These are phyloP conservation scores for Pygoscelis adeliae DNA, from an alignment of 2,113 vertebrate species.

Conservation along the genomic window DNA sequence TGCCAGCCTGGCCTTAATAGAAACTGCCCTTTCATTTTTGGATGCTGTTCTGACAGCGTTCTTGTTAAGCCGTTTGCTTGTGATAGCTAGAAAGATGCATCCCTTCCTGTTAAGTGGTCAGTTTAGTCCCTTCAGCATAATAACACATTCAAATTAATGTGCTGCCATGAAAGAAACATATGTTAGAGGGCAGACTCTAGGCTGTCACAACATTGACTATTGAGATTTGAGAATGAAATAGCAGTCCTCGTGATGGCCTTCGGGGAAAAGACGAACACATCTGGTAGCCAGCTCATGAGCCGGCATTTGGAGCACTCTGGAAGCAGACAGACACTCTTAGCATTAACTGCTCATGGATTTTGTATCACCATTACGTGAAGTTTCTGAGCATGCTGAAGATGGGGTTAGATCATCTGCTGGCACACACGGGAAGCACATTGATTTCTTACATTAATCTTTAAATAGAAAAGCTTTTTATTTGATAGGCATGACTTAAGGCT, in stretches of 20 bases:
- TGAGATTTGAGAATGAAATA: constrained; percentile 30
- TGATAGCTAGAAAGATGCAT: background rate
- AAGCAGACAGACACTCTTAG: background rate
- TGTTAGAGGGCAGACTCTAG: background rate
- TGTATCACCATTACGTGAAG: background rate
- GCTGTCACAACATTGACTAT: background rate
- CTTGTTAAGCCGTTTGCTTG: background rate
- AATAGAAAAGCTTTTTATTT: constrained; percentile 5
- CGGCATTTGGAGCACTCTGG: background rate
- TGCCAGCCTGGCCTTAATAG: background rate
- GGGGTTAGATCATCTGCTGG: constrained; percentile 45
- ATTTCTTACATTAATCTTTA: constrained; percentile 44
- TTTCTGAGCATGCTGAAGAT: constrained; percentile 14
- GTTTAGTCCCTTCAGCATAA: constrained; percentile 1
- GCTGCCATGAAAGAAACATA: constrained; percentile 8
- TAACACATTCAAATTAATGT: constrained; percentile 3
- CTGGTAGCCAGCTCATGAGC: constrained; percentile 44
- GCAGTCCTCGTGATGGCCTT: background rate
- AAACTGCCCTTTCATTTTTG: background rate
- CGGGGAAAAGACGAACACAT: constrained; percentile 25
- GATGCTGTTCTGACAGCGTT: background rate
- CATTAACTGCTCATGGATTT: constrained; percentile 33
- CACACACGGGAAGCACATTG: background rate
- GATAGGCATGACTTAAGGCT: background rate
- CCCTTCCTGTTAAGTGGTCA: constrained; percentile 21